Conservation (phyloP, 2,797 vertebrate species). For the Lycodopsis pacificus region DNA sequence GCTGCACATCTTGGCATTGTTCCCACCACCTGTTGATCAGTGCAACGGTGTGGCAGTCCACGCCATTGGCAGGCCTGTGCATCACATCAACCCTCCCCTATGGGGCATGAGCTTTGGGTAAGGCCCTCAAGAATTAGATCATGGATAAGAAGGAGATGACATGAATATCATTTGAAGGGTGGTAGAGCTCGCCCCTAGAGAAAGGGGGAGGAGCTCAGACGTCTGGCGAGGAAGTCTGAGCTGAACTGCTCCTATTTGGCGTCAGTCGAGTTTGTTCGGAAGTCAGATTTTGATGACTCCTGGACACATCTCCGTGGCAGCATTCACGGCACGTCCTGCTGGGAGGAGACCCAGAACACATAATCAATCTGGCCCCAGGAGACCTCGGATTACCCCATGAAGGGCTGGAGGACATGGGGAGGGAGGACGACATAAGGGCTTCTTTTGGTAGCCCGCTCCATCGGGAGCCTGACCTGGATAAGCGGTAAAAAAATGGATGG, state of each 20-base stretch:
- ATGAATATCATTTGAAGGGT: background rate
- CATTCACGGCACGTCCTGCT: background rate
- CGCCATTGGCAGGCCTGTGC: background rate
- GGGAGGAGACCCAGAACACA: background rate
- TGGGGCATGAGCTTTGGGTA: slow-evolving; percentile 3
- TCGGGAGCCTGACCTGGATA: background rate
- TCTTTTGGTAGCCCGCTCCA: background rate
- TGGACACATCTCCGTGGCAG: background rate
- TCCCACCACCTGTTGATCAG: background rate
- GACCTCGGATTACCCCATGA: background rate
- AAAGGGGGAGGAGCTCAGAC: background rate
- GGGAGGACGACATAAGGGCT: background rate
- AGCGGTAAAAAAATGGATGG: background rate
- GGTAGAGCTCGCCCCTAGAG: background rate
- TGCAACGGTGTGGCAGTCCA: background rate
- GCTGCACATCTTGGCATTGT: background rate
- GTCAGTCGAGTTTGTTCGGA: background rate
- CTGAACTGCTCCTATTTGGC: background rate
- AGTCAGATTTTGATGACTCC: background rate
- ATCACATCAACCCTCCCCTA: background rate
- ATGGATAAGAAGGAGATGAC: background rate
- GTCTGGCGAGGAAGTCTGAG: background rate
- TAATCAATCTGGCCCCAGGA: background rate
- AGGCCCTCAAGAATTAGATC: background rate
- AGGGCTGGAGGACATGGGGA: background rate